Base-by-base conservation (phyloP, 2,888 invertebrate genomes). In the Apomyelois bistriatella region DNA sequence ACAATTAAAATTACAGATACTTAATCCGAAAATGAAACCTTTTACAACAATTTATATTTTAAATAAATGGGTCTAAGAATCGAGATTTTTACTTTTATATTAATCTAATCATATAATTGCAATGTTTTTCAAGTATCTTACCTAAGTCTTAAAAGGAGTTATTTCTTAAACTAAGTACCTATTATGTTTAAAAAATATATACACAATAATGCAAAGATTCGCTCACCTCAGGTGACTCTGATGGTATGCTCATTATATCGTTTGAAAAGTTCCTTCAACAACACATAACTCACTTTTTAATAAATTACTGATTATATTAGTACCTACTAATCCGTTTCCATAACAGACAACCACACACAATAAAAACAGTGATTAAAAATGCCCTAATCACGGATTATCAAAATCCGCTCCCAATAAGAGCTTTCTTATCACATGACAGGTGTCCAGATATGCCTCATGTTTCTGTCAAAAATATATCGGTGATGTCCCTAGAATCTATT, bases 361-460 rank as follows among this genome's bases (percentile, higher is more conserved):
- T 9, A 40, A 51, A 37, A 49, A 28, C 35, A 12, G 15, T 46
- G 49, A 37, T 54, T 49, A 54, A 48, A 53, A 51, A 51, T 48
- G 17, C 17, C 16, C 53, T 50, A 56, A 50, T 53, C 32, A 28
- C 48, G 38, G 56, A 53, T 60, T 60, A 64, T 55, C 56, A 62
- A 59, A 58, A 60, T 60, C 60, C 63, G 65, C 61, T 62, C 58
- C 58, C 55, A 55, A 56, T 48, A 49, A 61, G 59, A 60, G 58
- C 69, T 74, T 71, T 68, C 66, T 75, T 75, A 73, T 74, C 71
- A 72, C 71, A 70, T 68, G 69, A 72, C 70, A 72, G 73, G 69
- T 71, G 72, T 67, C 70, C 70, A 68, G 70, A 72, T 69, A 70
- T 61, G 65, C 70, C 67, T 65, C 68, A 67, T 71, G 66, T 59